Percentiles rank a stretch among this genome's conserved stretches.
Conservation (phyloP, 2,888 invertebrate species). For the Stenodema calcarata region DNA sequence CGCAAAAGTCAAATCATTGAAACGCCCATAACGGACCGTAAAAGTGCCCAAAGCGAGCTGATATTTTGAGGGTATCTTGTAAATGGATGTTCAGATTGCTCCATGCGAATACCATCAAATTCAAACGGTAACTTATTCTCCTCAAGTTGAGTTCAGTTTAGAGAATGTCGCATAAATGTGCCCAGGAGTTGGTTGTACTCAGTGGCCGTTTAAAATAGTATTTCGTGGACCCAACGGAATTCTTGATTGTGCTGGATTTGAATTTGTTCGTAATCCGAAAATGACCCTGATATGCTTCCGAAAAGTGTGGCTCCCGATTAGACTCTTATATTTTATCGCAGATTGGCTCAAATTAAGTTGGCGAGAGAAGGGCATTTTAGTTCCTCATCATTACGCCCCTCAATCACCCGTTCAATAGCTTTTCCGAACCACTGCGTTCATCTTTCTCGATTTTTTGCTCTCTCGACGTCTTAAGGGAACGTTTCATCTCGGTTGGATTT, state of each 20-base stretch:
- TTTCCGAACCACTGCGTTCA: background rate
- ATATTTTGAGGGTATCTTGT: too few species aligned
- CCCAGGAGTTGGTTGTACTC: too few species aligned
- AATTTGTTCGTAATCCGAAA: background rate
- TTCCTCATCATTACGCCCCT: slow-evolving; percentile 3
- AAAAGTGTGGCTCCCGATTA: background rate
- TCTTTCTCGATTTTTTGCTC: background rate
- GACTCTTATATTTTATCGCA: background rate
- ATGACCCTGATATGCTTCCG: background rate
- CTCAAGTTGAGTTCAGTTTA: too few species aligned
- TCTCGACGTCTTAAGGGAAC: background rate
- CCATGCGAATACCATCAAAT: too few species aligned
- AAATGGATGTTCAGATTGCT: too few species aligned
- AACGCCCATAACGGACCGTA: too few species aligned
- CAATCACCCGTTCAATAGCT: background rate
- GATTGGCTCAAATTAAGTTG: slow-evolving; percentile 1
- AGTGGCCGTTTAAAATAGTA: too few species aligned
- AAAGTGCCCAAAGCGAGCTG: too few species aligned
- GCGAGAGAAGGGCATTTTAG: background rate
- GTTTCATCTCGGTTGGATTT: background rate
- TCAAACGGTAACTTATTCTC: too few species aligned
- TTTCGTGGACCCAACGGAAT: too few species aligned
- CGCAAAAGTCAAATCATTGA: too few species aligned
- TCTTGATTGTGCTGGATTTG: background rate
- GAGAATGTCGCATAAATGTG: too few species aligned